Percentiles rank a stretch among this genome's conserved stretches.
Conservation (phyloP, 2,797 vertebrate genomes). For the Allobates femoralis region DNA sequence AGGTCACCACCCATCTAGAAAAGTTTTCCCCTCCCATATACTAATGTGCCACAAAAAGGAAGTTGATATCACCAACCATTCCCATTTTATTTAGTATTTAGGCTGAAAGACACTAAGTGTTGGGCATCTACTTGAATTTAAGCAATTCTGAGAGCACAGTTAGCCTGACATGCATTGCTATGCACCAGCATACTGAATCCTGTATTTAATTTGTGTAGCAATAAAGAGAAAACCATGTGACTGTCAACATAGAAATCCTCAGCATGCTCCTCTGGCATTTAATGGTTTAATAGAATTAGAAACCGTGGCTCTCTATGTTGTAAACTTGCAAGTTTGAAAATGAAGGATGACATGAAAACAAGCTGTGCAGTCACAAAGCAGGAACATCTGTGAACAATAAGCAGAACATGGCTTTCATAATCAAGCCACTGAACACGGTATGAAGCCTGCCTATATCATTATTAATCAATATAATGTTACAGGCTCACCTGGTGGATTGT, state of each 20-base stretch:
- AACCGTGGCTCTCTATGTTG: neutral
- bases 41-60: too few relatives aligned
- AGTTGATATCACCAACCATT: too few relatives aligned
- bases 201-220: conserved; percentile 25
- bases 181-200: neutral
- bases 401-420: neutral
- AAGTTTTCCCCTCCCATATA: too few relatives aligned
- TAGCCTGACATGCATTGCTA: neutral
- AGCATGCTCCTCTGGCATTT: neutral
- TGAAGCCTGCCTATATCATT: neutral
- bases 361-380: neutral
- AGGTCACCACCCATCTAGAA: too few relatives aligned
- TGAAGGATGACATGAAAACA: conserved; percentile 8
- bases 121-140: neutral
- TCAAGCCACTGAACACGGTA: neutral
- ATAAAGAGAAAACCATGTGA: neutral
- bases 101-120: neutral
- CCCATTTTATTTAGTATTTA: too few relatives aligned
- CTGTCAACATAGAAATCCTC: neutral
- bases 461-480: neutral
- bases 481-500: too few relatives aligned
- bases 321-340: conserved; percentile 25
- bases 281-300: conserved; percentile 14
- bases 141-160: neutral
- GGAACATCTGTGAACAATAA: conserved; percentile 10